phyloP scores from a whole-genome alignment of 2,797 vertebrate species.

The Tokudaia tokunoshimensis region DNA sequence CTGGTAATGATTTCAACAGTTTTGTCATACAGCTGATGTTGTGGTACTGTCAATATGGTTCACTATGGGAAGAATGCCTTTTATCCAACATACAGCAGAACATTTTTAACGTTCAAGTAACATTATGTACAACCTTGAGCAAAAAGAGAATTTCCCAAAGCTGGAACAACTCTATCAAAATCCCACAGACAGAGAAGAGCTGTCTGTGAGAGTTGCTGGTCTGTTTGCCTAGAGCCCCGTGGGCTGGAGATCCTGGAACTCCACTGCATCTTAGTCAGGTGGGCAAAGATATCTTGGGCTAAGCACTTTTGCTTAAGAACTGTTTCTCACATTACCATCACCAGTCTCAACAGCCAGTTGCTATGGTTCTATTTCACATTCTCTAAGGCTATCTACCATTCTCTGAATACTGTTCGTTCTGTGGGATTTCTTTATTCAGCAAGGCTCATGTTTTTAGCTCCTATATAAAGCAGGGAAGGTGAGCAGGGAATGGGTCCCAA shows the following conservation, averaged over 20 bases:
- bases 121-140: neutral
- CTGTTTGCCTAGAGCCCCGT: neutral
- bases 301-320: neutral
- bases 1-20: neutral
- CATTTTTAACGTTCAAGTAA: neutral
- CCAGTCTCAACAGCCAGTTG: neutral
- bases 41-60: neutral
- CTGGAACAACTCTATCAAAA: neutral
- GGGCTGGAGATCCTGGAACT: neutral
- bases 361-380: neutral
- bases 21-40: neutral
- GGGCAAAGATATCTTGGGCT: neutral
- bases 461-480: neutral
- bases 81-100: neutral
- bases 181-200: neutral
- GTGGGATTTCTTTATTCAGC: slow-evolving; percentile 38
- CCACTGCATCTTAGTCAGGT: neutral
- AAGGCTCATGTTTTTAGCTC: neutral
- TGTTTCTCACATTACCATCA: neutral
- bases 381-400: neutral
- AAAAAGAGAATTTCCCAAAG: slow-evolving; percentile 24
- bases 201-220: neutral
- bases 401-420: neutral
- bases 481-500: neutral
- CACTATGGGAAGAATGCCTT: neutral